phyloP scores from a whole-genome alignment of 2,797 vertebrate genomes.

The Pachyuromys duprasi region DNA sequence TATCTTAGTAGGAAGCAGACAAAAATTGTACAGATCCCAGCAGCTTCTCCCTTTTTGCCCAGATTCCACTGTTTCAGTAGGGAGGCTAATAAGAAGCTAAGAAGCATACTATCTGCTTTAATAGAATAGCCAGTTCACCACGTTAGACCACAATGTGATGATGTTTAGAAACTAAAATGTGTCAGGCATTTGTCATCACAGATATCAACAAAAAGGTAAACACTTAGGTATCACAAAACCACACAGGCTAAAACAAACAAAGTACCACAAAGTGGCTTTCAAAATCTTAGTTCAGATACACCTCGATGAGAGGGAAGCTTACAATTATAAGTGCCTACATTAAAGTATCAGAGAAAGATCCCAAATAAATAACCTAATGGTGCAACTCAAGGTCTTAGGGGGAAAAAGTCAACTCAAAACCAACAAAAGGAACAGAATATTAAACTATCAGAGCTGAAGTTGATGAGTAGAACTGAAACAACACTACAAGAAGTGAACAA shows the following conservation, averaged over 20 bases:
- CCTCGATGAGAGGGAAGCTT: neutral
- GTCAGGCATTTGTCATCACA: neutral
- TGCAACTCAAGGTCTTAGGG: neutral
- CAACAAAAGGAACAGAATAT: neutral
- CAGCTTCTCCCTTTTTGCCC: neutral
- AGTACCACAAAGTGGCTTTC: neutral
- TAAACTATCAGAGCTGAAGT: neutral
- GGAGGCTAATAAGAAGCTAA: neutral
- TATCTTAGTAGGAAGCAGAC: neutral
- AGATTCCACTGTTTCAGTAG: neutral
- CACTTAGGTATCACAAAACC: fast-evolving
- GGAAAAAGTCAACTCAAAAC: neutral
- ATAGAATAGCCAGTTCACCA: neutral
- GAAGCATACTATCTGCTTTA: neutral
- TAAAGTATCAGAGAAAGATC: neutral
- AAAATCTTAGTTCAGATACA: neutral
- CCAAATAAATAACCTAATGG: neutral
- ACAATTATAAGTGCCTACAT: neutral
- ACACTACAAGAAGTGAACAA: neutral
- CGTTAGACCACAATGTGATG: neutral
- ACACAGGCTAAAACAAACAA: neutral
- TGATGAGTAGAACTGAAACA: neutral
- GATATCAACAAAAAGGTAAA: neutral
- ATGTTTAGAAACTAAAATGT: neutral
- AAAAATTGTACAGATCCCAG: neutral